phyloP scores from a whole-genome alignment of 1,140 invertebrate genomes.

The Bathynomus jamesi region DNA sequence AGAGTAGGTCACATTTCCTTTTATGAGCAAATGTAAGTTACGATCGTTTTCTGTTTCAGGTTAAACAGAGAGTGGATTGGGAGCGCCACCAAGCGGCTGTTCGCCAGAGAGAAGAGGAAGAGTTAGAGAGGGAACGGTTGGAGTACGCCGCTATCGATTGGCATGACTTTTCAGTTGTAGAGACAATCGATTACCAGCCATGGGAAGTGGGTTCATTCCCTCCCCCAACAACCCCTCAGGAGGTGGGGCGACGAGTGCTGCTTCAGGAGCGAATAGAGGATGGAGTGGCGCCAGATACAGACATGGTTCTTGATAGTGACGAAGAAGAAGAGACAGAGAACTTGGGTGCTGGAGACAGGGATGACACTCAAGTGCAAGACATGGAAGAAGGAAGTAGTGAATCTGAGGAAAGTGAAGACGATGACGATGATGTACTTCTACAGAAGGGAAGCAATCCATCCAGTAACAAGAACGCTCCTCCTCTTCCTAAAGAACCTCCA shows the following conservation, averaged over 20 bases:
- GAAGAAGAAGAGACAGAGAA: constrained; percentile 54
- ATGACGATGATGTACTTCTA: constrained; percentile 39
- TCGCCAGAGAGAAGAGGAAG: constrained; percentile 84
- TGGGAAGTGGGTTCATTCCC: constrained; percentile 93
- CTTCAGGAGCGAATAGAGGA: constrained; percentile 53
- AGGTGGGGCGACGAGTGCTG: constrained; percentile 88
- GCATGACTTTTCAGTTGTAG: constrained; percentile 99
- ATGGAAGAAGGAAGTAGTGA: constrained; percentile 68
- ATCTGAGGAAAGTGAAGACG: constrained; percentile 54
- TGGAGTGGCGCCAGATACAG: constrained; percentile 47
- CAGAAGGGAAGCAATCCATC: constrained; percentile 4
- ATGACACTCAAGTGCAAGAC: constrained; percentile 58
- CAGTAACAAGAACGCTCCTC: constrained; percentile 36
- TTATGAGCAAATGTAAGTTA: not conserved
- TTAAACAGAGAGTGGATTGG: constrained; percentile 94
- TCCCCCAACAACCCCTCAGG: constrained; percentile 90
- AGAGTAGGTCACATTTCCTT: not conserved
- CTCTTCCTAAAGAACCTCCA: constrained; percentile 49
- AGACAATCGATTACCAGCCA: constrained; percentile 97
- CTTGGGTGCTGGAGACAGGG: constrained; percentile 41
- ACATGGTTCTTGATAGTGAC: constrained; percentile 68
- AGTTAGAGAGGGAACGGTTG: constrained; percentile 72
- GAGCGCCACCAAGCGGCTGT: constrained; percentile 87
- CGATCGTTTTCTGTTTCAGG: constrained; percentile 49
- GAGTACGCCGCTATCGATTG: constrained; percentile 73